phyloP scores from a whole-genome alignment of 2,888 invertebrate genomes.

The Hetaerina titia region DNA sequence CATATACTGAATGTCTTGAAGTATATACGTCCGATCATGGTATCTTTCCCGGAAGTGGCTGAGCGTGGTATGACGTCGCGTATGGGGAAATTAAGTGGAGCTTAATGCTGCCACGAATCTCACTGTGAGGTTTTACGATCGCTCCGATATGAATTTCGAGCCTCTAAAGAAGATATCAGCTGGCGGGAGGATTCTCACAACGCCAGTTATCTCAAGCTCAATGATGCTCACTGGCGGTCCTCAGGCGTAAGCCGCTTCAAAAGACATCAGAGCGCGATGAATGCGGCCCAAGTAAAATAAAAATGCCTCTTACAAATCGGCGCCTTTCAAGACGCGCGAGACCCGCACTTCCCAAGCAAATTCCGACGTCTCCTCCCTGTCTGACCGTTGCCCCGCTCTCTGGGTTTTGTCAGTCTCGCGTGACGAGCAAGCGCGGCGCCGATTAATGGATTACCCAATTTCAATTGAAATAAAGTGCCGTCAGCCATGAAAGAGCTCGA shows the following conservation, averaged over 20 bases:
- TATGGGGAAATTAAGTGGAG: too few relatives aligned
- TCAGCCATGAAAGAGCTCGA: constrained; percentile 53
- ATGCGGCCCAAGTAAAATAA: background rate
- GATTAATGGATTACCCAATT: constrained; percentile 63
- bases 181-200: background rate
- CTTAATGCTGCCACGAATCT: background rate
- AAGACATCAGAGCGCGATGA: background rate
- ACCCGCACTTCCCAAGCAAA: background rate
- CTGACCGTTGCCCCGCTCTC: background rate
- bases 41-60: too few relatives aligned
- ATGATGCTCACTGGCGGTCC: background rate
- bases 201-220: background rate
- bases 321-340: background rate
- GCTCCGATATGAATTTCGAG: background rate
- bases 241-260: background rate
- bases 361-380: background rate
- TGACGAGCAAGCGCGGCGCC: background rate
- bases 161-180: background rate
- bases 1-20: too few relatives aligned
- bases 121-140: background rate
- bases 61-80: too few relatives aligned
- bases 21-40: too few relatives aligned
- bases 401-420: background rate
- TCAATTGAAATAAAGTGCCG: constrained; percentile 55
- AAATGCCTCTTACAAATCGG: background rate